Conservation (phyloP, 2,113 vertebrate species). For the Saguinus imperator region DNA sequence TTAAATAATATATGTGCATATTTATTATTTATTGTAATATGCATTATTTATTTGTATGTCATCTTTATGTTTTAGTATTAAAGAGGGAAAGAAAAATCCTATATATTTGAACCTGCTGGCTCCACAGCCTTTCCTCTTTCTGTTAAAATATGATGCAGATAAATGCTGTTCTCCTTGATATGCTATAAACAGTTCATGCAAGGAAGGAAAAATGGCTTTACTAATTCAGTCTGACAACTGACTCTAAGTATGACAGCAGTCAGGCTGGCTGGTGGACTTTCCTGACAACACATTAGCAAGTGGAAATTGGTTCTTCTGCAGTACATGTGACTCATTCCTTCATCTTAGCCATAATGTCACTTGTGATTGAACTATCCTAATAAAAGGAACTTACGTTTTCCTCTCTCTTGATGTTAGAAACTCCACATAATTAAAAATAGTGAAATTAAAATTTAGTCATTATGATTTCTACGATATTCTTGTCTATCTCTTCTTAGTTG, state of each 20-base stretch:
- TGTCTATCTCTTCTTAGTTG: not conserved
- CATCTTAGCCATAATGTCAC: not conserved
- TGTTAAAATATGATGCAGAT: not conserved
- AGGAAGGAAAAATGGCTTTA: slow-evolving; percentile 54
- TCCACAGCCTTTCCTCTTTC: not conserved
- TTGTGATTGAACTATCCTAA: slow-evolving; percentile 5
- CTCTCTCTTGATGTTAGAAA: not conserved
- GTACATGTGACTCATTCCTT: slow-evolving; percentile 53
- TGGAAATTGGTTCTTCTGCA: slow-evolving; percentile 31
- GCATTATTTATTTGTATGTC: not conserved
- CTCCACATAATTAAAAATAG: not conserved
- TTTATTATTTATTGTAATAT: not conserved
- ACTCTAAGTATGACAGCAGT: not conserved
- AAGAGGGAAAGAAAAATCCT: not conserved
- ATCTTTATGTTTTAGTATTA: not conserved
- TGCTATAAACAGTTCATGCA: not conserved
- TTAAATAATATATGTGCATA: not conserved
- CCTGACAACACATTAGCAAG: slow-evolving; percentile 55
- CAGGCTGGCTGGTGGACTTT: not conserved
- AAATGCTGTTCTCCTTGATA: not conserved
- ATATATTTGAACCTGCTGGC: not conserved
- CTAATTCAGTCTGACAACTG: slow-evolving; percentile 58
- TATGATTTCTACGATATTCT: not conserved
- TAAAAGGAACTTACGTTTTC: not conserved
- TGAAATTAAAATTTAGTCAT: slow-evolving; percentile 39